phyloP scores from a whole-genome alignment of 2,797 vertebrate genomes.

The Gymnothorax javanicus region DNA sequence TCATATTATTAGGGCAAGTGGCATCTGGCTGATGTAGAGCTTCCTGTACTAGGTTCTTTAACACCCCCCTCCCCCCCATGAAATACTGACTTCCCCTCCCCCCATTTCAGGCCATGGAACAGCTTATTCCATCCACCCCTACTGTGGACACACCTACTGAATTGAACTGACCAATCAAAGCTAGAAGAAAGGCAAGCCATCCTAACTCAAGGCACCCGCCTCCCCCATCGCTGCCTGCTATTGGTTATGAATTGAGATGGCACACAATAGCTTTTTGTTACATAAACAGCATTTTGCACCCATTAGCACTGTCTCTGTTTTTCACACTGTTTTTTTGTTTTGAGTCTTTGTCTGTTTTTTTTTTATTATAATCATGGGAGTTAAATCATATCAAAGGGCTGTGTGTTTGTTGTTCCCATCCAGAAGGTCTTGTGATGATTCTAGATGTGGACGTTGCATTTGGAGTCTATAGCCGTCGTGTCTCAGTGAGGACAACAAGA shows the following conservation, averaged over 20 bases:
- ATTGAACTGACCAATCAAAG: slow-evolving; percentile 45
- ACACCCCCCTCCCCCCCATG: not conserved
- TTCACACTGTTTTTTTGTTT: not conserved
- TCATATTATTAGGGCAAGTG: too few relatives aligned
- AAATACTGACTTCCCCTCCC: slow-evolving; percentile 25
- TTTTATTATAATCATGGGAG: not conserved
- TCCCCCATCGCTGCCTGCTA: not conserved
- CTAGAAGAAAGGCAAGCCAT: not conserved
- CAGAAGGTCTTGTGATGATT: too few relatives aligned
- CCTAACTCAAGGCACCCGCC: not conserved
- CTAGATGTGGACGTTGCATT: too few relatives aligned
- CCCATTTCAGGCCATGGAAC: slow-evolving; percentile 48
- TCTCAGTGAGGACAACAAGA: too few relatives aligned
- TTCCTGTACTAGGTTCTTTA: too few relatives aligned
- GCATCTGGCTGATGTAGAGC: too few relatives aligned
- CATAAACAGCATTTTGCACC: not conserved
- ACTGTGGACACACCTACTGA: not conserved
- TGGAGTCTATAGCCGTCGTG: too few relatives aligned
- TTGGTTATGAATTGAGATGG: not conserved
- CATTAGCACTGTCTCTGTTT: too few relatives aligned
- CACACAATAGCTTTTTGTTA: not conserved
- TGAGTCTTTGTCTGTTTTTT: not conserved
- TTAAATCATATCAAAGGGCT: not conserved
- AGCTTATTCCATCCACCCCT: slow-evolving; percentile 27
- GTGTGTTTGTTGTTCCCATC: not conserved